A percentile compares a stretch with the other conserved stretches of the same genome.
Conservation (phyloP, 2,797 vertebrate genomes). For the Diplodus puntazzo region DNA sequence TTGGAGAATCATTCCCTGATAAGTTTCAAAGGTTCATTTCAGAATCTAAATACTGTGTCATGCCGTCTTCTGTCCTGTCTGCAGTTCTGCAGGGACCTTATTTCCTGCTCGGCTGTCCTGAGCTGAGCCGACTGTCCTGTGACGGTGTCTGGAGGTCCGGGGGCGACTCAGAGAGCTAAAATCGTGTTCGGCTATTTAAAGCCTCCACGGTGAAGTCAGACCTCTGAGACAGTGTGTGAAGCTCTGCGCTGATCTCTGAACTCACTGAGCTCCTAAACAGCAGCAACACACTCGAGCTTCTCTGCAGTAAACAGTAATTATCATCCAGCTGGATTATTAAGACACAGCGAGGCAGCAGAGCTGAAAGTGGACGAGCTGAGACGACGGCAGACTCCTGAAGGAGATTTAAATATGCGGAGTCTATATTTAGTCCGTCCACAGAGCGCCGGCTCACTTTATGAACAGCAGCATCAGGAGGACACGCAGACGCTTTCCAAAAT, state of each 20-base stretch:
- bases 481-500: neutral
- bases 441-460: neutral
- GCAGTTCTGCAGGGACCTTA: neutral
- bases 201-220: neutral
- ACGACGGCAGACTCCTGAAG: conserved; percentile 5
- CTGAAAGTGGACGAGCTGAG: conserved; percentile 23
- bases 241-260: neutral
- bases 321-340: neutral
- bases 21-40: too few species aligned
- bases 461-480: conserved; percentile 7
- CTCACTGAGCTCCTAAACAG: neutral
- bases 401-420: conserved; percentile 42
- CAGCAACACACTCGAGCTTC: too few species aligned
- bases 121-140: neutral
- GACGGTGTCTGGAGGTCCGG: neutral
- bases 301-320: neutral
- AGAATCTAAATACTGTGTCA: neutral
- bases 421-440: conserved; percentile 53
- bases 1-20: too few species aligned
- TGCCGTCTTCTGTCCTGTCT: neutral
- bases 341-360: neutral
- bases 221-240: neutral
- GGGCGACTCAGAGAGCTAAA: neutral
- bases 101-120: neutral
- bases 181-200: conserved; percentile 2